Evolutionary conservation across 2,888 invertebrate species (phyloP).

Genomic region (Euplagia quadripunctaria): DNA sequence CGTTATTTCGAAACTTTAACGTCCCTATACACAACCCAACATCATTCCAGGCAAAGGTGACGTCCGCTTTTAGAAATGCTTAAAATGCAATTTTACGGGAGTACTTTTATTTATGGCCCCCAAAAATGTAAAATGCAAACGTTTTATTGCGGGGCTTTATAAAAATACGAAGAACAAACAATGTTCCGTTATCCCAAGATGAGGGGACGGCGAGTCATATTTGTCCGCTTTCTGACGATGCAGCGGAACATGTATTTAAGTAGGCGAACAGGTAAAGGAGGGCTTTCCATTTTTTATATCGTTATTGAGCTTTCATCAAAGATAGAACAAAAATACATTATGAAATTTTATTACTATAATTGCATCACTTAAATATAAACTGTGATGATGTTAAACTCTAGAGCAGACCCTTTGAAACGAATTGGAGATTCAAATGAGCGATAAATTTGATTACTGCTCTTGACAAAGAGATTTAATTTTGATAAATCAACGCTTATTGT

Average conservation of each 20-base stretch:
- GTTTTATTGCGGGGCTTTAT: constrained; percentile 84
- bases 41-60: constrained; percentile 73
- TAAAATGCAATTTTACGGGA: constrained; percentile 86
- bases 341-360: constrained; percentile 58
- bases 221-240: constrained; percentile 70
- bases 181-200: constrained; percentile 78
- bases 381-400: constrained; percentile 62
- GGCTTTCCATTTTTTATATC: constrained; percentile 33
- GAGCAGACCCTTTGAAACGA: constrained; percentile 73
- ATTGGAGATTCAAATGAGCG: constrained; percentile 82
- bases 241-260: constrained; percentile 65
- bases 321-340: constrained; percentile 38
- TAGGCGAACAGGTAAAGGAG: constrained; percentile 61
- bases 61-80: constrained; percentile 82
- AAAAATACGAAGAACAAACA: constrained; percentile 86
- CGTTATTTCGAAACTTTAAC: constrained; percentile 71
- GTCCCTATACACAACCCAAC: constrained; percentile 63
- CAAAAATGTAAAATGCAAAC: constrained; percentile 86
- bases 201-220: constrained; percentile 78
- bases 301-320: constrained; percentile 37
- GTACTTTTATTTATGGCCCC: constrained; percentile 83
- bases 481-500: constrained; percentile 85
- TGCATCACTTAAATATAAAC: constrained; percentile 63
- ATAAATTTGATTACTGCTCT: constrained; percentile 84
- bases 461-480: constrained; percentile 85